Evolutionary conservation across 1,140 invertebrate species (phyloP).

Genomic region (Macrobrachium nipponense): DNA sequence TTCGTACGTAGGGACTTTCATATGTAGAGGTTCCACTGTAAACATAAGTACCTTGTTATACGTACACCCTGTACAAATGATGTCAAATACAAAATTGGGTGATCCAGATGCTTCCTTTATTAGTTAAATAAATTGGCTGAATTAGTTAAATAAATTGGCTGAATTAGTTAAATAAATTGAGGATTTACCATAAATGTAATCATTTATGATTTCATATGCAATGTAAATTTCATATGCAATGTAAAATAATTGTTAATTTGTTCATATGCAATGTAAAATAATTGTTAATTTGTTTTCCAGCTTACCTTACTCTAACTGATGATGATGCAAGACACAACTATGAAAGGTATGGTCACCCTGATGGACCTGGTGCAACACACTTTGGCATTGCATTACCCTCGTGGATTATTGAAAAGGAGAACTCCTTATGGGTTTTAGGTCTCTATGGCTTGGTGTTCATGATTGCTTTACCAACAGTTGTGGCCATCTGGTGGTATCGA

Average conservation of each 20-base stretch:
- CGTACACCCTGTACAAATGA: too few relatives aligned
- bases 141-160: too few relatives aligned
- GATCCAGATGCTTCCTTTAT: too few relatives aligned
- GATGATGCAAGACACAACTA: conserved; percentile 97
- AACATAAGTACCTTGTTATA: too few relatives aligned
- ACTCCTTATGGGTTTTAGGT: conserved; percentile 95
- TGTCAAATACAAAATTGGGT: too few relatives aligned
- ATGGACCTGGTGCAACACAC: conserved; percentile 98
- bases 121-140: too few relatives aligned
- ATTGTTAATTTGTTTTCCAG: conserved; percentile 67
- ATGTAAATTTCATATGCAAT: too few relatives aligned
- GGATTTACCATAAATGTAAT: too few relatives aligned
- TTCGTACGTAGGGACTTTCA: too few relatives aligned
- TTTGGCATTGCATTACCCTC: conserved; percentile 99
- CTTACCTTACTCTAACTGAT: conserved; percentile 88
- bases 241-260: conserved; percentile 20
- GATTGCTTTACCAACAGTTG: conserved; percentile 76
- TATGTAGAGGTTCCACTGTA: too few relatives aligned
- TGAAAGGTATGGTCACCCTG: conserved; percentile 99
- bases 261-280: conserved; percentile 18
- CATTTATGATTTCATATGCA: too few relatives aligned
- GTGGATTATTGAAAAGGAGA: conserved; percentile 99
- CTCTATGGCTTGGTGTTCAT: conserved; percentile 97
- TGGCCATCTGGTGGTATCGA: conserved; percentile 97
- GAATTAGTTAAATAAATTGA: too few relatives aligned